Conservation (phyloP, 2,797 vertebrate genomes). For the Poeciliopsis paucimaculata region DNA sequence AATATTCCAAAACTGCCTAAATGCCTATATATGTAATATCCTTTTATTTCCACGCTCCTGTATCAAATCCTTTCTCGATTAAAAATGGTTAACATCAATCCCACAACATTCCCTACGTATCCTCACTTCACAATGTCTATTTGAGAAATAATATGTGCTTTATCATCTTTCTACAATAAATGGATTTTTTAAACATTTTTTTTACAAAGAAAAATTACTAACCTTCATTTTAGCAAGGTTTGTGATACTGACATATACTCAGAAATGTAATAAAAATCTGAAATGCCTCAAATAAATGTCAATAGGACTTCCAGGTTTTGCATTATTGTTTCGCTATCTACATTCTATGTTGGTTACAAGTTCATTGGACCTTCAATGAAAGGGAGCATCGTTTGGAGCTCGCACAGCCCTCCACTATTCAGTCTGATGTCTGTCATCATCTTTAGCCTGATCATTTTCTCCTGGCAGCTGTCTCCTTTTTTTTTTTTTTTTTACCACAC, state of each 20-base stretch:
- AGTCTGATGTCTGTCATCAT: constrained; percentile 64
- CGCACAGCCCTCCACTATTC: constrained; percentile 54
- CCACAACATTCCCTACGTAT: neutral
- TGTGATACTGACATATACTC: neutral
- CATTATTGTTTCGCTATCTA: neutral
- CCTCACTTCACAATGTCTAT: neutral
- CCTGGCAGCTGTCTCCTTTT: constrained; percentile 65
- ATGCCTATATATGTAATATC: neutral
- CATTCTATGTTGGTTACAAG: neutral
- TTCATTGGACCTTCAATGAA: constrained; percentile 8
- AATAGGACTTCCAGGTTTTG: no score
- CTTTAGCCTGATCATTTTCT: constrained; percentile 66
- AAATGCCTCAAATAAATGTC: neutral
- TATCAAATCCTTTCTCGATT: neutral
- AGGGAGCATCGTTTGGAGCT: constrained; percentile 16
- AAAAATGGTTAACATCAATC: neutral
- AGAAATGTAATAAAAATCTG: neutral
- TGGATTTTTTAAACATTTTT: no score
- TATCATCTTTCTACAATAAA: neutral
- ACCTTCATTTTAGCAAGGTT: neutral
- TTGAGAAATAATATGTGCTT: neutral
- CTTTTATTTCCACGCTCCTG: neutral
- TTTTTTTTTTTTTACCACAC: constrained; percentile 38
- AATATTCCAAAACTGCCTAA: neutral
- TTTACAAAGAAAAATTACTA: neutral